These are phyloP conservation scores for Dinocampus coccinellae DNA, from an alignment of 2,888 invertebrate species.

Conservation along the genomic window DNA sequence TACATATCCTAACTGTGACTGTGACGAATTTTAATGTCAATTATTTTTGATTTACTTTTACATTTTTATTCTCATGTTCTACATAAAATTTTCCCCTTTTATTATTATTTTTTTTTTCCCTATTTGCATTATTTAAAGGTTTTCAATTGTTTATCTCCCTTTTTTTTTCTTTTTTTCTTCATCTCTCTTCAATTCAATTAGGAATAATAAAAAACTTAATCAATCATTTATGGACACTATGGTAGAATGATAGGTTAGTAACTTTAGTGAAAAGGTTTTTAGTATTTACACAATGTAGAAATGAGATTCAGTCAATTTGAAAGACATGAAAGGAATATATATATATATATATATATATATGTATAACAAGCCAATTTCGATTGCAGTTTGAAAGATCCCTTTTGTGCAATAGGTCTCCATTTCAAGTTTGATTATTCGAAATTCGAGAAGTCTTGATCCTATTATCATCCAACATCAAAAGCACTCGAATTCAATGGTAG, in stretches of 20 bases:
- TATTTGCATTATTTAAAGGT: neutral
- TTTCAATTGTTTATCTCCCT: no score
- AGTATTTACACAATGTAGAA: neutral
- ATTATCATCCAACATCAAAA: conserved; percentile 3
- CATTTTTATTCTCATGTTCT: neutral
- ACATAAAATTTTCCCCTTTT: neutral
- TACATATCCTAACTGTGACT: no score
- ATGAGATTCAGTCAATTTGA: neutral
- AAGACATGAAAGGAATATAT: neutral
- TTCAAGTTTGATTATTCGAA: conserved; percentile 21
- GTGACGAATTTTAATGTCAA: neutral
- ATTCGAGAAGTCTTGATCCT: neutral
- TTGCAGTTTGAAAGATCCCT: neutral
- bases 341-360: neutral
- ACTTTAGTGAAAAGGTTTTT: neutral
- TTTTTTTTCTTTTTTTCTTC: no score
- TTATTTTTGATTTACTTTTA: neutral
- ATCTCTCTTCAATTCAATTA: no score
- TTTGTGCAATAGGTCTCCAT: conserved; percentile 12
- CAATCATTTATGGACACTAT: neutral
- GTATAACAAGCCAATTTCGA: conserved; percentile 8
- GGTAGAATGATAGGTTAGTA: neutral
- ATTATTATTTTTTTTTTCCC: neutral
- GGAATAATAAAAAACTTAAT: no score
- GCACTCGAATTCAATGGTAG: conserved; percentile 2